phyloP scores from a whole-genome alignment of 2,888 invertebrate species.

The Eulithis prunata region DNA sequence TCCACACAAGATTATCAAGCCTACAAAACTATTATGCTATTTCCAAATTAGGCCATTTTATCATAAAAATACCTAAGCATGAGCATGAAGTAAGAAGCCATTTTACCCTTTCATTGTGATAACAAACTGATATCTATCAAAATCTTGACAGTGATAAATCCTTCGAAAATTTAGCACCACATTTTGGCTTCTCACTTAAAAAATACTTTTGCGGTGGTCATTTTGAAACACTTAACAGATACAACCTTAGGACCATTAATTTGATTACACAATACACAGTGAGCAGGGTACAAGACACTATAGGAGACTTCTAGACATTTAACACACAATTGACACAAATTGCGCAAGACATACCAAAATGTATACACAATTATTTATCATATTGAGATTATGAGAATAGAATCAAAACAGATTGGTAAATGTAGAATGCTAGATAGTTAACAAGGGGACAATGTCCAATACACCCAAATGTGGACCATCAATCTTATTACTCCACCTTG shows the following conservation, averaged over 20 bases:
- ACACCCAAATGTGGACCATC: no score
- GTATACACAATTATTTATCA: slow-evolving; percentile 13
- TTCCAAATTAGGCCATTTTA: slow-evolving; percentile 54
- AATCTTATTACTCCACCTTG: no score
- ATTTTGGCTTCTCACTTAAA: slow-evolving; percentile 76
- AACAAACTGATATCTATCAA: slow-evolving; percentile 65
- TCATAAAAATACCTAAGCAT: slow-evolving; percentile 29
- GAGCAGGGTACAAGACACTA: slow-evolving; percentile 33
- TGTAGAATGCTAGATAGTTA: not conserved
- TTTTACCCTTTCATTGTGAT: slow-evolving; percentile 56
- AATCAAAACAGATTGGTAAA: not conserved
- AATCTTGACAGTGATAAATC: slow-evolving; percentile 77
- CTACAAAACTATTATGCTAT: slow-evolving; percentile 5
- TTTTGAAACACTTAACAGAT: slow-evolving; percentile 25
- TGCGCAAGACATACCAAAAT: slow-evolving; percentile 23
- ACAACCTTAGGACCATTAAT: slow-evolving; percentile 30
- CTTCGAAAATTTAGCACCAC: slow-evolving; percentile 83
- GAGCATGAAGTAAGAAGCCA: slow-evolving; percentile 63
- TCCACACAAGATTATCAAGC: not conserved
- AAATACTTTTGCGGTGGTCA: slow-evolving; percentile 28
- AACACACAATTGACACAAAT: slow-evolving; percentile 38
- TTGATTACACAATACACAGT: slow-evolving; percentile 26
- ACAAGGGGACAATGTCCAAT: no score
- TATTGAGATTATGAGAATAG: not conserved
- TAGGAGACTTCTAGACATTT: slow-evolving; percentile 21